A percentile compares a stretch with the other conserved stretches of the same genome.
Evolutionary conservation across 2,113 vertebrate genomes (phyloP).

Genomic region (Microtus pennsylvanicus): DNA sequence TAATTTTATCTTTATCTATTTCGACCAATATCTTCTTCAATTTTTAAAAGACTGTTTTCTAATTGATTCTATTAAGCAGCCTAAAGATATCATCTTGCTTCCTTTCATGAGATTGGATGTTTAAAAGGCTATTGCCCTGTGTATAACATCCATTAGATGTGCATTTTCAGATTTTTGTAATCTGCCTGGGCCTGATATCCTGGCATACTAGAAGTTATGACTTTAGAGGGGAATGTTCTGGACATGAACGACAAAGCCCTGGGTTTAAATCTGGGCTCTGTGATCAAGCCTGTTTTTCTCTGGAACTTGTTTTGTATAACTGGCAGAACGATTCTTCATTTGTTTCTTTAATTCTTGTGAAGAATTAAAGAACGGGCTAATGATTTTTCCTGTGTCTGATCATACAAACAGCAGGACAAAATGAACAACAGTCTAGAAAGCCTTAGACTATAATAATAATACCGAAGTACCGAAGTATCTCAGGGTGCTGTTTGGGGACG

Average conservation of each 20-base stretch:
- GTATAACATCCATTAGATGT: neutral
- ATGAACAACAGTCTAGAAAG: constrained; percentile 40
- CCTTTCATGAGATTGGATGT: neutral
- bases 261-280: constrained; percentile 34
- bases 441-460: neutral
- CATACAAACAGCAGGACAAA: neutral
- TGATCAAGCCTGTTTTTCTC: constrained; percentile 40
- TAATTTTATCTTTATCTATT: constrained; percentile 32
- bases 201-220: neutral
- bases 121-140: neutral
- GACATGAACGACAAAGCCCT: neutral
- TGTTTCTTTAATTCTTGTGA: constrained; percentile 53
- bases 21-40: neutral
- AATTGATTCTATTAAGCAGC: neutral
- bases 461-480: too few relatives aligned
- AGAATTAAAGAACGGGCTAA: neutral
- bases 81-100: neutral
- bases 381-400: constrained; percentile 20
- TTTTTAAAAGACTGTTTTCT: constrained; percentile 23
- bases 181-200: neutral
- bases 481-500: neutral
- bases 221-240: neutral
- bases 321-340: constrained; percentile 18
- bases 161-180: neutral
- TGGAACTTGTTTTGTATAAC: constrained; percentile 34